Conservation (phyloP, 2,113 vertebrate species). For the Macquaria australasica region DNA sequence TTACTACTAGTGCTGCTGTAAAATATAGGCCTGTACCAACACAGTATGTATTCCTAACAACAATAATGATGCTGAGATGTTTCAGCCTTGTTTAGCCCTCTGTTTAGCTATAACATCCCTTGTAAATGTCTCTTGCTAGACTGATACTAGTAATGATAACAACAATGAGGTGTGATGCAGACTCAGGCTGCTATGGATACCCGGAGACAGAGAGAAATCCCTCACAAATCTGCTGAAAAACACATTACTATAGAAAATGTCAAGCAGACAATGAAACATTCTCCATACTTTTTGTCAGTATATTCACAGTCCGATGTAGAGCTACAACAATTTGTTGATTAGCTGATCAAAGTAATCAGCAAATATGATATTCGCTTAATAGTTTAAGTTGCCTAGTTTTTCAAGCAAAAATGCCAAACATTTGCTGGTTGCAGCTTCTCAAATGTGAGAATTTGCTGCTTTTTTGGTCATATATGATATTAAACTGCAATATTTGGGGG, state of each 20-base stretch:
- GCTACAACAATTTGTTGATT: not conserved
- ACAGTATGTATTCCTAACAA: not conserved
- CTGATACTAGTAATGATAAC: constrained; percentile 27
- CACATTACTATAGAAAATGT: not conserved
- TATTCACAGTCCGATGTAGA: not conserved
- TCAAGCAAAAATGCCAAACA: not conserved
- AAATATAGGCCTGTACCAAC: constrained; percentile 6
- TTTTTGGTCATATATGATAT: not conserved
- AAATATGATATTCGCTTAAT: not conserved
- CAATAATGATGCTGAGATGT: constrained; percentile 8
- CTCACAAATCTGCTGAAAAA: constrained; percentile 21
- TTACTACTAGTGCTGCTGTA: not conserved
- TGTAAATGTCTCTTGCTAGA: constrained; percentile 11
- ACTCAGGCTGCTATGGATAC: constrained; percentile 57
- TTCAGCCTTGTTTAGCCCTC: not conserved
- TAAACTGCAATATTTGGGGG: not conserved
- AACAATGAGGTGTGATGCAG: constrained; percentile 39
- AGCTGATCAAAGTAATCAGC: not conserved
- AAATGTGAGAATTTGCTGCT: not conserved
- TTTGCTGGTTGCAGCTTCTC: not conserved
- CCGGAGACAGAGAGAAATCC: constrained; percentile 21
- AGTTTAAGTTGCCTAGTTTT: not conserved
- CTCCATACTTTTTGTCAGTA: not conserved
- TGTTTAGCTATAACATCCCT: constrained; percentile 4
- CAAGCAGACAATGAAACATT: not conserved